Evolutionary conservation across 2,113 vertebrate species (phyloP).

Genomic region (Nibea coibor): DNA sequence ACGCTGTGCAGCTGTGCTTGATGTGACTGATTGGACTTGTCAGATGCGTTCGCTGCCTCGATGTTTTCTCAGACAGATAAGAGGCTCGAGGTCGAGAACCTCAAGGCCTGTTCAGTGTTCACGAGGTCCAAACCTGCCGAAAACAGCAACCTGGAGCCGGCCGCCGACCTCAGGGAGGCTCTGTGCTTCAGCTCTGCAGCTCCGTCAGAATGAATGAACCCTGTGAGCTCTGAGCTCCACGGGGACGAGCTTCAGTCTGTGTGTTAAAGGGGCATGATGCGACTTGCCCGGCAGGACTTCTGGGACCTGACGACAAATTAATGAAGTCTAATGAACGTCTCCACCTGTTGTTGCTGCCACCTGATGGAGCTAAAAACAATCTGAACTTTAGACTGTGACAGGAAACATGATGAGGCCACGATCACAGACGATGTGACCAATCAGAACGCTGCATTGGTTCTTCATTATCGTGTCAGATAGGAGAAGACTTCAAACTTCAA

Average conservation of each 20-base stretch:
- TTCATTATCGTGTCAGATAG: too few species aligned
- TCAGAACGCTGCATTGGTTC: neutral
- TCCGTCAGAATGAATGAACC: neutral
- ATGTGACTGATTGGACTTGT: slow-evolving; percentile 49
- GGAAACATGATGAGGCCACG: neutral
- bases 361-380: neutral
- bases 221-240: neutral
- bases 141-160: slow-evolving; percentile 23
- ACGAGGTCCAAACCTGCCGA: slow-evolving; percentile 5
- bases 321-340: slow-evolving; percentile 18
- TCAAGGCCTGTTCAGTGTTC: slow-evolving; percentile 48
- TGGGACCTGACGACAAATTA: neutral
- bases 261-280: neutral
- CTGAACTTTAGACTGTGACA: neutral
- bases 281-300: neutral
- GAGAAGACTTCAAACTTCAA: too few species aligned
- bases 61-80: slow-evolving; percentile 45
- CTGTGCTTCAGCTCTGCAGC: neutral
- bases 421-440: neutral
- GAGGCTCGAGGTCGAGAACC: slow-evolving; percentile 25
- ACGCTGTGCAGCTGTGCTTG: neutral
- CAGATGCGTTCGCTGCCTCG: slow-evolving; percentile 20
- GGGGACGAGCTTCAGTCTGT: neutral
- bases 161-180: slow-evolving; percentile 22
- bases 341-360: neutral